Conservation (phyloP, 2,797 vertebrate genomes). For the Apodemus agrarius region DNA sequence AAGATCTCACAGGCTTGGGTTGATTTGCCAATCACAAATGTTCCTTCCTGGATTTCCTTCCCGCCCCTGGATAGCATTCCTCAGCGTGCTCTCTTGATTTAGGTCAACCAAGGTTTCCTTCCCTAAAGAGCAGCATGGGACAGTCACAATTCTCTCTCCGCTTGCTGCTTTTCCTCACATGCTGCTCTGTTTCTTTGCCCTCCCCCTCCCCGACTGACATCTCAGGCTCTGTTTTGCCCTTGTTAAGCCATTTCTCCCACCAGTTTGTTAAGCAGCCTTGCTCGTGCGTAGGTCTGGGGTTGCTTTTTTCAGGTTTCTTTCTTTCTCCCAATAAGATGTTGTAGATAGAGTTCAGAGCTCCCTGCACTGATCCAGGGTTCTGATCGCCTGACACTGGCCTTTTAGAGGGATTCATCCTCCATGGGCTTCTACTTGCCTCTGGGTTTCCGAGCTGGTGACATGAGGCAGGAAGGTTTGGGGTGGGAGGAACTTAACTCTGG, state of each 20-base stretch:
- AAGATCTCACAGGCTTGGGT: neutral
- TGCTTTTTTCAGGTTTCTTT: conserved; percentile 61
- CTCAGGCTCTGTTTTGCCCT: conserved; percentile 65
- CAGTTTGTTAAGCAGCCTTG: conserved; percentile 74
- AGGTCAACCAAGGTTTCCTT: neutral
- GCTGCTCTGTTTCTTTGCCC: neutral
- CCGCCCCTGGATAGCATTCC: neutral
- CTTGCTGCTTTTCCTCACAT: neutral
- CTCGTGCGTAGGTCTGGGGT: conserved; percentile 7
- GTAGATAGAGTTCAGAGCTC: conserved; percentile 69
- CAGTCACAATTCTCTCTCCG: conserved; percentile 48
- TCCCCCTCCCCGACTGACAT: neutral
- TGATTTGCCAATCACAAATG: neutral
- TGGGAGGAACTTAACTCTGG: conserved; percentile 43
- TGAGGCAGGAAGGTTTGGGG: neutral
- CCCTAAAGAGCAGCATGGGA: neutral
- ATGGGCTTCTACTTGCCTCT: conserved; percentile 13
- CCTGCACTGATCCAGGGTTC: conserved; percentile 1
- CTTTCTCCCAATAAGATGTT: conserved; percentile 73
- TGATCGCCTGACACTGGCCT: conserved; percentile 67
- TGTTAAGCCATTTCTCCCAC: conserved; percentile 79
- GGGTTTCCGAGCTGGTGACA: neutral
- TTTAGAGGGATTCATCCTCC: conserved; percentile 61
- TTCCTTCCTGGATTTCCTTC: neutral
- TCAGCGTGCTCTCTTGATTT: neutral